A percentile compares a stretch with the other conserved stretches of the same genome.
phyloP scores from a whole-genome alignment of 2,888 invertebrate genomes.

The Heliconius ismenius region DNA sequence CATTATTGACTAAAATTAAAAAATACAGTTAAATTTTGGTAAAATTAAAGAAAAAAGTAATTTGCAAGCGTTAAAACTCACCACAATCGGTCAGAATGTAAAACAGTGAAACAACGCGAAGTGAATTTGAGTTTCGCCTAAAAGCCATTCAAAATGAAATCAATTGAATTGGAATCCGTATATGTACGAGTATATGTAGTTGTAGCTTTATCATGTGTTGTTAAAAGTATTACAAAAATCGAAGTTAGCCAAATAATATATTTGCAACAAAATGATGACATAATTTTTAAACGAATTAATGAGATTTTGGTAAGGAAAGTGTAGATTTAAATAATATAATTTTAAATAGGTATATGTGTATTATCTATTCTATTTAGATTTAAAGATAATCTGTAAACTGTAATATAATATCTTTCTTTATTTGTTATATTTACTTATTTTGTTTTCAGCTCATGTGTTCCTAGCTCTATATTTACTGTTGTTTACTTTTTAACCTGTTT shows the following conservation, averaged over 20 bases:
- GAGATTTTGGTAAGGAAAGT: neutral
- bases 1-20: neutral
- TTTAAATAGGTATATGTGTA: too few relatives aligned
- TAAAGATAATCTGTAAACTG: neutral
- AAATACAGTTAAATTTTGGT: too few relatives aligned
- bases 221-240: neutral
- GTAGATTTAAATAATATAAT: too few relatives aligned
- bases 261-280: neutral
- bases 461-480: neutral
- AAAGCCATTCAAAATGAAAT: conserved; percentile 13
- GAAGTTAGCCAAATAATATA: neutral
- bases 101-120: conserved; percentile 6
- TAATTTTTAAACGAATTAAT: neutral
- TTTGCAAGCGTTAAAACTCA: conserved; percentile 4
- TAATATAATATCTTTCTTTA: neutral
- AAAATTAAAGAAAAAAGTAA: too few relatives aligned
- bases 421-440: neutral
- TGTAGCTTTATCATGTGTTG: neutral
- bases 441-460: neutral
- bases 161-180: conserved; percentile 6
- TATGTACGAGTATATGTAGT: too few relatives aligned
- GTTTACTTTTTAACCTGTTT: conserved; percentile 1
- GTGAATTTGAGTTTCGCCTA: conserved; percentile 11
- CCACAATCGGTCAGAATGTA: neutral
- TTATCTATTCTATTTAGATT: neutral